Evolutionary conservation across 2,888 invertebrate genomes (phyloP).

Genomic region (Zygaena filipendulae): DNA sequence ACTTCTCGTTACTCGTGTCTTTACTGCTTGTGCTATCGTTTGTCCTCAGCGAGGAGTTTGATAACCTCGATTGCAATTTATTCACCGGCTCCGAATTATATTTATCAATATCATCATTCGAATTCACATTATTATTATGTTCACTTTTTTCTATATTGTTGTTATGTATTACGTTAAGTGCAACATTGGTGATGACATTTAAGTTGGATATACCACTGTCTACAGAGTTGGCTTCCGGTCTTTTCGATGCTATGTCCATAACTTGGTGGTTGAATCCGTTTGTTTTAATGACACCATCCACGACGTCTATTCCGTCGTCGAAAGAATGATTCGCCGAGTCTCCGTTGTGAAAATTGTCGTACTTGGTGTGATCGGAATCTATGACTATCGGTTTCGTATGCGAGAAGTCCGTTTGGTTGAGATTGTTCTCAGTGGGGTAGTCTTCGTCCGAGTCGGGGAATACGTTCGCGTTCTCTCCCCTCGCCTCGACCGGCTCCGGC

Average conservation of each 20-base stretch:
- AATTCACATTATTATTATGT: slow-evolving; percentile 24
- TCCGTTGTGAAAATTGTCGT: slow-evolving; percentile 34
- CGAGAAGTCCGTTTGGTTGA: slow-evolving; percentile 57
- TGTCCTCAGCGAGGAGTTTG: slow-evolving; percentile 48
- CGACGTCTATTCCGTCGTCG: slow-evolving; percentile 51
- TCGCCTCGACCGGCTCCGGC: slow-evolving; percentile 46
- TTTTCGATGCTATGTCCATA: slow-evolving; percentile 31
- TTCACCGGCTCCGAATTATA: slow-evolving; percentile 22
- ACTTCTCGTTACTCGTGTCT: slow-evolving; percentile 43
- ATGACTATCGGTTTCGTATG: slow-evolving; percentile 58
- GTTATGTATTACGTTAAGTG: slow-evolving; percentile 22
- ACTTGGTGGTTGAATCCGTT: slow-evolving; percentile 19
- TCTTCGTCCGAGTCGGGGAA: slow-evolving; percentile 55
- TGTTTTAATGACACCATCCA: slow-evolving; percentile 40
- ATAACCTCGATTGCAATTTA: slow-evolving; percentile 35
- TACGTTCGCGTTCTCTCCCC: slow-evolving; percentile 33
- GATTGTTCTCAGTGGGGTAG: slow-evolving; percentile 54
- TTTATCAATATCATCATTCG: slow-evolving; percentile 14
- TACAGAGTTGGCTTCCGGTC: slow-evolving; percentile 47
- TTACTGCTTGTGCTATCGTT: slow-evolving; percentile 33
- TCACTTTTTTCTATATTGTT: slow-evolving; percentile 21
- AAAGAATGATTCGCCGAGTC: slow-evolving; percentile 59
- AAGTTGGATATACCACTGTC: slow-evolving; percentile 54
- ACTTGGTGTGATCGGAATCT: slow-evolving; percentile 45
- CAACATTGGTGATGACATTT: slow-evolving; percentile 38